These are phyloP conservation scores for Archocentrus centrarchus DNA, from an alignment of 2,113 vertebrate species.

Conservation along the genomic window DNA sequence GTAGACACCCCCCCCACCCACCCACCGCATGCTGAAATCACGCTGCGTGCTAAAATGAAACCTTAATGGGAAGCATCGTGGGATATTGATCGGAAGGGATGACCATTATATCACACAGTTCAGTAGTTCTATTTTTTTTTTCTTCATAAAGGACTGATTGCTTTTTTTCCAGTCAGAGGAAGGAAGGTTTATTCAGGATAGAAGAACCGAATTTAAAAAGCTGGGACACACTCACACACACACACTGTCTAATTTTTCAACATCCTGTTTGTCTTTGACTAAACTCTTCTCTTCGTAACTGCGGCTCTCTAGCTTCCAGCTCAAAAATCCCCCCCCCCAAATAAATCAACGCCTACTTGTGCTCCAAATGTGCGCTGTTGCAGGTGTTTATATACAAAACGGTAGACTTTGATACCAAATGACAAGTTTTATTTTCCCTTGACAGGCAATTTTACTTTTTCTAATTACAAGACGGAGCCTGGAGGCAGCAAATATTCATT, in stretches of 20 bases:
- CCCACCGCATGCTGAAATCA: slow-evolving; percentile 10
- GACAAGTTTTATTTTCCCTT: slow-evolving; percentile 66
- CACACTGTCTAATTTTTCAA: slow-evolving; percentile 1
- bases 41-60: slow-evolving; percentile 35
- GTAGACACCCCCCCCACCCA: neutral
- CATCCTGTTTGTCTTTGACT: slow-evolving; percentile 6
- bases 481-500: slow-evolving; percentile 67
- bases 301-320: neutral
- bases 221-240: neutral
- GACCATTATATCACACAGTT: slow-evolving; percentile 38
- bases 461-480: slow-evolving; percentile 68
- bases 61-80: slow-evolving; percentile 34
- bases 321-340: neutral
- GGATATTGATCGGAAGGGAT: slow-evolving; percentile 33
- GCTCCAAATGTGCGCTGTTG: neutral
- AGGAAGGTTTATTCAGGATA: neutral
- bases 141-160: neutral
- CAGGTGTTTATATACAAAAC: slow-evolving; percentile 50
- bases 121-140: neutral
- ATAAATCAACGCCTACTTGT: slow-evolving; percentile 35
- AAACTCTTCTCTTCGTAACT: slow-evolving; percentile 10
- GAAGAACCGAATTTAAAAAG: neutral
- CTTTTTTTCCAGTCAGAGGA: slow-evolving; percentile 9
- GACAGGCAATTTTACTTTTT: slow-evolving; percentile 58
- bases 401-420: slow-evolving; percentile 57